Evolutionary conservation across 2,113 vertebrate species (phyloP).

Genomic region (Propithecus coquereli): DNA sequence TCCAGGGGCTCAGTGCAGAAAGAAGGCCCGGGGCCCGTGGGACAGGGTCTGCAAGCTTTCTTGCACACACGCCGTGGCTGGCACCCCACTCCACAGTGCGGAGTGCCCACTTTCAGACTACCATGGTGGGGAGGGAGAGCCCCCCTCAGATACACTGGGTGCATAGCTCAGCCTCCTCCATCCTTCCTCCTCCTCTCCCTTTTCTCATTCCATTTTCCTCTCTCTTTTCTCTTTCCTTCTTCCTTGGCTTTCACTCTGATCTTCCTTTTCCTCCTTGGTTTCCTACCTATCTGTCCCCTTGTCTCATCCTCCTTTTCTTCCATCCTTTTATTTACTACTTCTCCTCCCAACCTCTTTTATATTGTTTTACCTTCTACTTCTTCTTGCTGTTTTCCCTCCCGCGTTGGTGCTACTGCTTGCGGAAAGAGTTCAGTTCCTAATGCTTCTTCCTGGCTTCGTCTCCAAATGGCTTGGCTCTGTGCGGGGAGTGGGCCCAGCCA

Average conservation of each 20-base stretch:
- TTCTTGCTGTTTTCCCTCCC: background rate
- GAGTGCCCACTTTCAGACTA: background rate
- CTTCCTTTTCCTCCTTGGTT: background rate
- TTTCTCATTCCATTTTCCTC: background rate
- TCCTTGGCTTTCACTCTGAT: background rate
- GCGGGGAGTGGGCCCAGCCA: background rate
- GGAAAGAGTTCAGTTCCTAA: background rate
- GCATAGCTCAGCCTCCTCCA: background rate
- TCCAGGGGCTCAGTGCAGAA: background rate
- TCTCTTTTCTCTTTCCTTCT: background rate
- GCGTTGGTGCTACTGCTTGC: accelerated
- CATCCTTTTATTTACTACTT: background rate
- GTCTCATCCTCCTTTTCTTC: background rate
- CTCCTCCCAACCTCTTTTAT: background rate
- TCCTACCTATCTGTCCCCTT: background rate
- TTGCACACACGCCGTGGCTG: accelerated
- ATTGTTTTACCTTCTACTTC: background rate
- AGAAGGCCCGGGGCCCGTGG: background rate
- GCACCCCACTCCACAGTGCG: background rate
- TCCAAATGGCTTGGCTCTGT: background rate
- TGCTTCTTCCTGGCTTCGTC: background rate
- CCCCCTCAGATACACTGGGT: background rate
- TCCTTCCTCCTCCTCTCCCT: no score
- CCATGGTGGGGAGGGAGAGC: accelerated
- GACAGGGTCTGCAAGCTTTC: background rate